Evolutionary conservation across 2,113 vertebrate species (phyloP).

Genomic region (Poicephalus gulielmi): DNA sequence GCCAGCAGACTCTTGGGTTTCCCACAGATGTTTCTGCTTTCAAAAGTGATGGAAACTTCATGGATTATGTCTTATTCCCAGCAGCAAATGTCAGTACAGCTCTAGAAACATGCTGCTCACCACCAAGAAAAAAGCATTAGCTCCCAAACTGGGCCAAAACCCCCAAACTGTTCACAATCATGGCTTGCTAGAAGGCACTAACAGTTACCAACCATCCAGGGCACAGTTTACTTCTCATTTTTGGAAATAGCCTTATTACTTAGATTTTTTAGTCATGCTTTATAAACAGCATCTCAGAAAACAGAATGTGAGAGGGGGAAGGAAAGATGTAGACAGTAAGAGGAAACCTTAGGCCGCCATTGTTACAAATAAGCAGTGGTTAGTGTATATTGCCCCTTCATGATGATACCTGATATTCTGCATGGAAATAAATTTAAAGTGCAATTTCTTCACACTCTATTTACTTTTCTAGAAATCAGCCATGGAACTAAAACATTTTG

Average conservation of each 20-base stretch:
- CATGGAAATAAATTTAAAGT: not conserved
- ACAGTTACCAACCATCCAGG: not conserved
- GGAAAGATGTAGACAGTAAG: not conserved
- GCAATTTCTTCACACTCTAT: not conserved
- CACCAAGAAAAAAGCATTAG: not conserved
- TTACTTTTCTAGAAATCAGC: not conserved
- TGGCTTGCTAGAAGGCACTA: not conserved
- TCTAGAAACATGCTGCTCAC: constrained; percentile 1
- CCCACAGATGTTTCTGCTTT: constrained; percentile 55
- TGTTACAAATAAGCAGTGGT: not conserved
- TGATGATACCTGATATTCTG: not conserved
- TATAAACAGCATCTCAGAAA: not conserved
- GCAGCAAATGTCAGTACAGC: constrained; percentile 31
- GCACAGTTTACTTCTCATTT: not conserved
- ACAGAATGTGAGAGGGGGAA: not conserved
- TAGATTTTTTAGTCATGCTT: not conserved
- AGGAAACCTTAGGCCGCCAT: not conserved
- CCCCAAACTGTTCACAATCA: not conserved
- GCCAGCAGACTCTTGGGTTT: constrained; percentile 16
- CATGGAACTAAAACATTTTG: not conserved
- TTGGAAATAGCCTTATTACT: not conserved
- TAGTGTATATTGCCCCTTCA: not conserved
- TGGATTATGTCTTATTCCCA: constrained; percentile 60
- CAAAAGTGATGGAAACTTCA: constrained; percentile 55
- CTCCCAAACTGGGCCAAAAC: not conserved